A percentile compares a stretch with the other conserved stretches of the same genome.
These are phyloP conservation scores for Ophonus ardosiacus DNA, from an alignment of 2,888 invertebrate genomes.

Conservation along the genomic window DNA sequence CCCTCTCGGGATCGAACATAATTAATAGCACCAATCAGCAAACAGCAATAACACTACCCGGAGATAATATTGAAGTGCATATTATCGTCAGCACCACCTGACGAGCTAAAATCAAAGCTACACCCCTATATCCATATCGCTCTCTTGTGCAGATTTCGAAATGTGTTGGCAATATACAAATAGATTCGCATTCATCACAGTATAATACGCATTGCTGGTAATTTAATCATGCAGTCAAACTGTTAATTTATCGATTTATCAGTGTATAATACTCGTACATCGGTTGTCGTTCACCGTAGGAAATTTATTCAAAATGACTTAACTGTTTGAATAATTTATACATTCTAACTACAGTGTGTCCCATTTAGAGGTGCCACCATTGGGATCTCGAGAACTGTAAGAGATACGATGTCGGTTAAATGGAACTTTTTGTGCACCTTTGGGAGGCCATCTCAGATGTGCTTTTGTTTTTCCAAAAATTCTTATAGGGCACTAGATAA, in stretches of 20 bases:
- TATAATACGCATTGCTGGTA: constrained; percentile 42
- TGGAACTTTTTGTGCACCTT: no score
- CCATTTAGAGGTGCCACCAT: no score
- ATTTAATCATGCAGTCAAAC: constrained; percentile 53
- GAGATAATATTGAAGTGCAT: constrained; percentile 34
- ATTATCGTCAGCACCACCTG: constrained; percentile 34
- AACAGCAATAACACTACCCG: no score
- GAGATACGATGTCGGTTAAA: no score
- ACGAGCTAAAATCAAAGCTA: constrained; percentile 32
- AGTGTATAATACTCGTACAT: background rate
- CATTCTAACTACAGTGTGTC: background rate
- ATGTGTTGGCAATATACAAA: constrained; percentile 40
- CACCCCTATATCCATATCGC: background rate
- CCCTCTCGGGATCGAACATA: background rate
- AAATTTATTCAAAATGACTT: background rate
- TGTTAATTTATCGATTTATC: constrained; percentile 59
- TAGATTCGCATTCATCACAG: constrained; percentile 50
- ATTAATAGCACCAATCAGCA: constrained; percentile 32
- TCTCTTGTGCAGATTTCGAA: constrained; percentile 23
- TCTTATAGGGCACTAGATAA: no score
- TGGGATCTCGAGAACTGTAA: no score
- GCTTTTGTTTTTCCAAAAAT: no score
- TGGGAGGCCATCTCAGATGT: no score
- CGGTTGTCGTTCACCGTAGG: background rate
- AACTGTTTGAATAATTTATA: background rate